Evolutionary conservation across 1,140 invertebrate genomes (phyloP), one percentile per base, ranked within the genome.

Genomic region (Zaprionus tsacasi): DNA sequence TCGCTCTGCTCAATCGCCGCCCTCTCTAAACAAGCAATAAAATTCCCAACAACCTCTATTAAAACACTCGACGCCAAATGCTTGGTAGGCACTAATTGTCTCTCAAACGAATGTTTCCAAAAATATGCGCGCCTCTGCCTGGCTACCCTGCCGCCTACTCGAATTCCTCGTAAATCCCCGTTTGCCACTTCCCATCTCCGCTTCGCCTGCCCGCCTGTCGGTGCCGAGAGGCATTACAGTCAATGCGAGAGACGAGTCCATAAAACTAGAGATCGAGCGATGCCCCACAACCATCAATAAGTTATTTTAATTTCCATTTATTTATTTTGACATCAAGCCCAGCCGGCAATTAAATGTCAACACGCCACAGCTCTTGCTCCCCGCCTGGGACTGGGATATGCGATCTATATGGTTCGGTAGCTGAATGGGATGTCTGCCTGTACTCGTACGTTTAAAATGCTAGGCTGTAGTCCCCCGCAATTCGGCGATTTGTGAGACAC

Each of bases 311-410:
- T 88, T 90, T 81, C 72, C 86, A 77, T 77, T 88, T 89, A 89
- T 89, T 89, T 89, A 86, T 90, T 85, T 89, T 88, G 85, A 88
- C 83, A 89, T 81, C 70, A 56, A 45, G 72, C 57, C 78, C 72
- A 67, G 59, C 70, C 69, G 85, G 79, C 85, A 89, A 89, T 89
- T 89, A 89, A 89, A 89, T 89, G 85, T 90, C 85, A 90, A 79
- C 85, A 85, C 81, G 85, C 85, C 85, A 25, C 69, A 73, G 60
- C 70, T 69, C 21, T 63, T 50, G 55, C 40, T 78, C 60, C 52
- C 33, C 73, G n/a, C 43, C 4, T 35, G 33, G 33, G 33, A 35
- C 10, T 25, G 36, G 25, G 25, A 25, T 59, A 43, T 48, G 27
- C 50, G 57, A 74, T 68, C 70, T 63, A 8, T 54, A 25, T 57